Conservation (phyloP, 2,797 vertebrate species). For the Coregonus suidteri region DNA sequence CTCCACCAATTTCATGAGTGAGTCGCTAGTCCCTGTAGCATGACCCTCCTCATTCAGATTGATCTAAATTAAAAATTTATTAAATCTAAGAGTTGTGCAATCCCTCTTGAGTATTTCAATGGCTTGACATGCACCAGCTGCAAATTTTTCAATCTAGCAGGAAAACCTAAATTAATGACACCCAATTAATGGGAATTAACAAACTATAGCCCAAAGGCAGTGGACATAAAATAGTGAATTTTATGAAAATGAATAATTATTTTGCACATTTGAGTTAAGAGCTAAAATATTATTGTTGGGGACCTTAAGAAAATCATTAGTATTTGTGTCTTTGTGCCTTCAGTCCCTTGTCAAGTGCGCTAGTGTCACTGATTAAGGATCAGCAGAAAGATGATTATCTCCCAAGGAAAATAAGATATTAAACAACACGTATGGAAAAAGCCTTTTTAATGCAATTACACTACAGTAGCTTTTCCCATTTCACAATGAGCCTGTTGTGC, state of each 20-base stretch:
- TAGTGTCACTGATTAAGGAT: not conserved
- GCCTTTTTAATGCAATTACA: too few relatives aligned
- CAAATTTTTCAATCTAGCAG: slow-evolving; percentile 46
- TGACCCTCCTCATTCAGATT: slow-evolving; percentile 27
- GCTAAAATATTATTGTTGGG: not conserved
- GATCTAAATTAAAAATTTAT: not conserved
- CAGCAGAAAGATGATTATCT: not conserved
- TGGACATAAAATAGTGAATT: slow-evolving; percentile 51
- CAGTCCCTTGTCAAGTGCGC: not conserved
- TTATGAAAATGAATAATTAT: slow-evolving; percentile 59
- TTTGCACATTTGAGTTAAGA: not conserved
- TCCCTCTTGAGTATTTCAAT: slow-evolving; percentile 16
- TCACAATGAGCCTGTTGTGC: too few relatives aligned
- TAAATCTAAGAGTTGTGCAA: not conserved
- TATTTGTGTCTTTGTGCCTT: not conserved
- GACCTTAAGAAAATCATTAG: not conserved
- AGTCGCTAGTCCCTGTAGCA: not conserved
- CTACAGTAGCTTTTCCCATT: too few relatives aligned
- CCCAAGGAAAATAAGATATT: not conserved
- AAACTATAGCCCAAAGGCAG: slow-evolving; percentile 53
- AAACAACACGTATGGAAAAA: not conserved
- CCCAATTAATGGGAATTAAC: slow-evolving; percentile 65
- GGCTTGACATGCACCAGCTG: slow-evolving; percentile 48
- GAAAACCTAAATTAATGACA: slow-evolving; percentile 58
- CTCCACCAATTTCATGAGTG: not conserved